These are phyloP conservation scores for Lucilia cuprina DNA, from an alignment of 1,140 invertebrate species.

Conservation along the genomic window DNA sequence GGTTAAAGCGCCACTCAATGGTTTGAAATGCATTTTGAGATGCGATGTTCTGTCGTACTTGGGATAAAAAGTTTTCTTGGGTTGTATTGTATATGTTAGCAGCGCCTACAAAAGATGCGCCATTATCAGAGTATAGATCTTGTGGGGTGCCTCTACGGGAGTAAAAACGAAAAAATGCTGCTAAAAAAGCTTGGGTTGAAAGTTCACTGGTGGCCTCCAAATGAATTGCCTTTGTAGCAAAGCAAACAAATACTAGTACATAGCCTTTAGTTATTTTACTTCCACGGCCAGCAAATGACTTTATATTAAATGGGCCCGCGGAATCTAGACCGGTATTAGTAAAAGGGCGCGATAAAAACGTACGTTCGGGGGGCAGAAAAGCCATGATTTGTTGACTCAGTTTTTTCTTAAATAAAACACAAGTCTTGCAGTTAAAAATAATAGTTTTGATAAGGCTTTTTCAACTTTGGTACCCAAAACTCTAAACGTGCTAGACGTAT, in stretches of 20 bases:
- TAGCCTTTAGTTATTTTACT: too few species aligned
- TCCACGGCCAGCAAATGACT: too few species aligned
- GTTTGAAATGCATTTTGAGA: not conserved
- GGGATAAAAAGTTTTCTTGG: too few species aligned
- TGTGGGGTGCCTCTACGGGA: not conserved
- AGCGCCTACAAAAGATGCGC: not conserved
- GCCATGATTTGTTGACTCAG: not conserved
- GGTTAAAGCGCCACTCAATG: conserved; percentile 1
- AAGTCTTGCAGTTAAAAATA: too few species aligned
- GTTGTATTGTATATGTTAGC: too few species aligned
- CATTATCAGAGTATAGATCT: not conserved
- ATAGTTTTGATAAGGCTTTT: too few species aligned
- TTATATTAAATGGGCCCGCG: too few species aligned
- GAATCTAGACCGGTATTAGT: not conserved
- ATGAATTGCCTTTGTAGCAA: not conserved
- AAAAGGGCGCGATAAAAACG: not conserved
- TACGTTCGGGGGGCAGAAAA: not conserved
- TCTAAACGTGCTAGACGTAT: too few species aligned
- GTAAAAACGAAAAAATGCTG: not conserved
- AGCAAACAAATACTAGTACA: not conserved
- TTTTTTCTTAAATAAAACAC: too few species aligned
- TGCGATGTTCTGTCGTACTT: not conserved
- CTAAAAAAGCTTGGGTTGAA: not conserved
- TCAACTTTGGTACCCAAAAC: too few species aligned
- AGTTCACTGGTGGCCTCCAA: not conserved